A percentile compares a stretch with the other conserved stretches of the same genome.
phyloP scores from a whole-genome alignment of 2,113 vertebrate species.

The Ammodytes marinus region DNA sequence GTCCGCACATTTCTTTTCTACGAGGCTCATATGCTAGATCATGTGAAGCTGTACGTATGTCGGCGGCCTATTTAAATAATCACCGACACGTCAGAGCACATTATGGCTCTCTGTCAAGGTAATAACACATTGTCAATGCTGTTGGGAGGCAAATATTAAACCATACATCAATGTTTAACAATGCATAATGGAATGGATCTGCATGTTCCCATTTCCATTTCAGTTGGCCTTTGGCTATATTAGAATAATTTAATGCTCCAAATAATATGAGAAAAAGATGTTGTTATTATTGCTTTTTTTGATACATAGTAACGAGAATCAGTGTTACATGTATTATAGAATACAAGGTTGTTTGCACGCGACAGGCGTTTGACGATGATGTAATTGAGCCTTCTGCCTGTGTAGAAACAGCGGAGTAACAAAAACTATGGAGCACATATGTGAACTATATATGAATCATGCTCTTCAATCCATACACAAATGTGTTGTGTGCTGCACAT shows the following conservation, averaged over 20 bases:
- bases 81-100: slow-evolving; percentile 71
- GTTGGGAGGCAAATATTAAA: slow-evolving; percentile 85
- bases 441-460: slow-evolving; percentile 14
- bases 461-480: slow-evolving; percentile 19
- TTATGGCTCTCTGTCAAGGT: slow-evolving; percentile 81
- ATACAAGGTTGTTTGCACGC: slow-evolving; percentile 59
- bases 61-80: slow-evolving; percentile 83
- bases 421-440: slow-evolving; percentile 21
- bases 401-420: slow-evolving; percentile 5
- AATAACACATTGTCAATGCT: slow-evolving; percentile 82
- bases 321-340: slow-evolving; percentile 57
- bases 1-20: slow-evolving; percentile 47
- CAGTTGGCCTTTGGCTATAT: slow-evolving; percentile 80
- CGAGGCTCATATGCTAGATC: slow-evolving; percentile 56
- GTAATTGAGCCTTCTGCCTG: slow-evolving; percentile 1
- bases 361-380: slow-evolving; percentile 45
- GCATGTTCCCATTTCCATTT: slow-evolving; percentile 82
- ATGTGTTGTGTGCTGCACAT: slow-evolving; percentile 15
- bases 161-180: slow-evolving; percentile 86
- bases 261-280: slow-evolving; percentile 67
- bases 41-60: slow-evolving; percentile 74
- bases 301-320: slow-evolving; percentile 73
- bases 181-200: slow-evolving; percentile 83
- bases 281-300: slow-evolving; percentile 81
- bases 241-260: slow-evolving; percentile 81